A percentile compares a stretch with the other conserved stretches of the same genome.
phyloP scores from a whole-genome alignment of 2,888 invertebrate species.

The Catotricha subobsoleta region DNA sequence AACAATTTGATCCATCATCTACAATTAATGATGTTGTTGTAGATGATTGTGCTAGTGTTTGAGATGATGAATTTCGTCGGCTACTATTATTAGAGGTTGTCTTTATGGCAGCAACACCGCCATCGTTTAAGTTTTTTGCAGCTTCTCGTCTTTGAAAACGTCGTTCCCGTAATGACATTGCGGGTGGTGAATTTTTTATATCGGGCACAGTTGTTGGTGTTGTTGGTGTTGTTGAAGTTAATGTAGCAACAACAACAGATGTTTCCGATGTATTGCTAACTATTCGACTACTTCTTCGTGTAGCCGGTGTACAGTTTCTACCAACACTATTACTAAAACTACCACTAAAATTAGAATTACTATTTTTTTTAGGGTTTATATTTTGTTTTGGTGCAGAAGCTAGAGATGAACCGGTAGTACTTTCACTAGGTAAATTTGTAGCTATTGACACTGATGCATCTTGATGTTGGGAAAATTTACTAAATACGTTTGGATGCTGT shows the following conservation, averaged over 20 bases:
- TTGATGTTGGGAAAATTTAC: constrained; percentile 3
- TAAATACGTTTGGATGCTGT: constrained; percentile 8
- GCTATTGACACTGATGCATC: neutral
- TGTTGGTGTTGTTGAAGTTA: neutral
- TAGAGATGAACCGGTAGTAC: constrained; percentile 19
- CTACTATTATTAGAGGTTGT: neutral
- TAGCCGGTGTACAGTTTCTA: neutral
- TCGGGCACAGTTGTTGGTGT: neutral
- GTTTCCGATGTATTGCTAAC: constrained; percentile 1
- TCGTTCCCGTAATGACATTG: constrained; percentile 23
- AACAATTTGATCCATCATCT: constrained; percentile 30
- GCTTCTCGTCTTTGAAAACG: constrained; percentile 27
- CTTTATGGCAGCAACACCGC: constrained; percentile 5
- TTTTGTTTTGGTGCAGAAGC: constrained; percentile 17
- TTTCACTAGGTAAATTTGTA: neutral
- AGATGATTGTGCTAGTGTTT: too few species aligned
- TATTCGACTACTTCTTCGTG: constrained; percentile 2
- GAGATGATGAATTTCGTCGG: too few species aligned
- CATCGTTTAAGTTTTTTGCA: constrained; percentile 7
- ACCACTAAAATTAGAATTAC: neutral
- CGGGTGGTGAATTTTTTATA: constrained; percentile 14
- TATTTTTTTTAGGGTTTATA: neutral
- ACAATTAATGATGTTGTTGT: too few species aligned
- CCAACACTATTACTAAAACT: neutral
- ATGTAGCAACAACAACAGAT: neutral